Base-by-base conservation (phyloP, 2,888 invertebrate genomes). In the Macrophya alboannulata region DNA sequence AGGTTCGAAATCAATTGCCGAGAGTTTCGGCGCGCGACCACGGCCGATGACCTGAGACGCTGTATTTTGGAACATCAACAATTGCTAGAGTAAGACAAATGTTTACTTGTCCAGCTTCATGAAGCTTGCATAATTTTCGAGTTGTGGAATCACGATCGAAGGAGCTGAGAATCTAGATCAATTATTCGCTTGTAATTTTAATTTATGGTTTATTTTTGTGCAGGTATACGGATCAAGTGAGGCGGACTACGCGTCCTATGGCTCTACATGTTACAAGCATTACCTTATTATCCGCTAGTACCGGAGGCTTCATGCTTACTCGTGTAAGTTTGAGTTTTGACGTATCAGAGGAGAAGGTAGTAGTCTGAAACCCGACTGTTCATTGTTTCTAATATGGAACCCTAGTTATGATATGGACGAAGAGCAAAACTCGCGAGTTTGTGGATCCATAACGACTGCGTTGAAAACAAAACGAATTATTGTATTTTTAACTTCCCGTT, bases 21-120 rank as follows among this genome's bases (percentile, higher is more conserved):
- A 2, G 84, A 89, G 81, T 89, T 90, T 40, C 68, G 85, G 59
- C 85, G 85, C 10, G 84, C 85, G 12, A 79, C 76, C 37, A 86
- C 17, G 71, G n/a, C 31, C 8, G 31, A 82, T 0, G 85, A 89
- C 40, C 85, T 90, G 45, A 85, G 86, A 9, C 43, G 68, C 17
- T 88, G 89, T 59, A 83, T 90, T n/a, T 71, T n/a, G 15, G 87
- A 89, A 21, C 90, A 90, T 86, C 90, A 89, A 85, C 40, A 68
- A 72, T 48, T 89, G 40, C 82, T 90, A 40, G 85, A 84, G 89
- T 89, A 84, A 68, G 37, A 59, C 6, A 8, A 17, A 10, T n/a
- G 65, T 62, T 68, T 15, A 68, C 40, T 4, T 10, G 8, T 40
- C 62, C 21, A 48, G 31, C 40, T 68, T 76, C 31, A 45, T 62